Evolutionary conservation across 1,140 invertebrate genomes (phyloP), one percentile per base, ranked within the genome.

Genomic region (Delia radicum): DNA sequence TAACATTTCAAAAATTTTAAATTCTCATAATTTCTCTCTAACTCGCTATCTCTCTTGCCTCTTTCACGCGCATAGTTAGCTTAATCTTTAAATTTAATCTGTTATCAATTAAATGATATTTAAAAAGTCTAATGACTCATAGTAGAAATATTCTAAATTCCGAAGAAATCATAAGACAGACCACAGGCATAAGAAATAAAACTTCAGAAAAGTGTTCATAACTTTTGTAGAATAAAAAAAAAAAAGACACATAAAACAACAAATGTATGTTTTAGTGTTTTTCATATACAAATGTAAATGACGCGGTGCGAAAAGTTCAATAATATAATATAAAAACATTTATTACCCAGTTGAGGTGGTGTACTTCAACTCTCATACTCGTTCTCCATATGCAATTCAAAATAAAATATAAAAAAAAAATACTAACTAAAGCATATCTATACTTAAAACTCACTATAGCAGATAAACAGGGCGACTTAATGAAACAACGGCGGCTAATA

Each of bases 241-340:
- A 48, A 0, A 18, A 18, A 37, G 8, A 13, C 8, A 37, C 8
- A 37, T 37, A 48, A 48, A 48, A n/a, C 6, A 48, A 18, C 46
- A 21, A 21, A 21, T 24, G 24, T 55, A 21, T 21, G 18, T 21
- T 55, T 7, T 21, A 21, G 18, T 55, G n/a, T 55, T 55, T 55
- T 55, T 21, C n/a, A n/a, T n/a, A n/a, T n/a, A n/a, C n/a, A n/a
- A n/a, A n/a, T 55, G 46, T 21, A 21, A 55, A 55, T 55, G 48
- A 55, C 21, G 48, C 48, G 48, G 48, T 55, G 48, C 48, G 48
- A 55, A 55, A 55, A 55, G 48, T 55, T 55, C 48, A 55, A 55
- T 55, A 55, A 55, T 55, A 55, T 21, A 48, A 55, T 21, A 21
- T 55, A 21, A n/a, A 21, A n/a, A 21, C 18, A 55, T 55, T 24